Evolutionary conservation across 2,113 vertebrate genomes (phyloP).

Genomic region (Connochaetes taurinus): DNA sequence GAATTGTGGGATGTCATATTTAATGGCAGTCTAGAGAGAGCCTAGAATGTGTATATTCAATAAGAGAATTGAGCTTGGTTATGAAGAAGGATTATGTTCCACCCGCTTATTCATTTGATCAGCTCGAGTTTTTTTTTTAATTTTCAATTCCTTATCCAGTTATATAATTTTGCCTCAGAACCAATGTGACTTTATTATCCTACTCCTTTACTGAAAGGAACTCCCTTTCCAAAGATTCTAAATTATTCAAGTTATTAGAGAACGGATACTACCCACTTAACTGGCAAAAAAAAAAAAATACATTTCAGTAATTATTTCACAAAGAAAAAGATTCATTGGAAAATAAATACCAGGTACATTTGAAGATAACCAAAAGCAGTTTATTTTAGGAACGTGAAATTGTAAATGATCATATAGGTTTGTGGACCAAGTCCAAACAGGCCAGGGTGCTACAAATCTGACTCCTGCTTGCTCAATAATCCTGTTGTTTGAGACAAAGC

Average conservation of each 20-base stretch:
- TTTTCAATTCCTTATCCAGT: not conserved
- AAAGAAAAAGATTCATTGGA: not conserved
- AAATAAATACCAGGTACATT: not conserved
- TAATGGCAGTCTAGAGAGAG: conserved; percentile 62
- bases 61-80: conserved; percentile 50
- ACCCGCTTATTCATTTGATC: not conserved
- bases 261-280: not conserved
- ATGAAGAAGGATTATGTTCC: conserved; percentile 54
- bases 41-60: conserved; percentile 64
- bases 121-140: not conserved
- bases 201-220: not conserved
- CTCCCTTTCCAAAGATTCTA: not conserved
- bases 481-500: not conserved
- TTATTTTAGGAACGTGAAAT: not conserved
- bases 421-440: not conserved
- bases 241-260: not conserved
- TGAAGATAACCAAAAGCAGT: not conserved
- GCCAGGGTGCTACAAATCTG: not conserved
- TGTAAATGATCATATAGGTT: not conserved
- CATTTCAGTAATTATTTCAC: not conserved
- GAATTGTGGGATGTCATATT: conserved; percentile 73
- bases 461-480: not conserved
- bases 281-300: not conserved
- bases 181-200: not conserved
- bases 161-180: not conserved